phyloP scores from a whole-genome alignment of 2,113 vertebrate genomes.

The Sander vitreus region DNA sequence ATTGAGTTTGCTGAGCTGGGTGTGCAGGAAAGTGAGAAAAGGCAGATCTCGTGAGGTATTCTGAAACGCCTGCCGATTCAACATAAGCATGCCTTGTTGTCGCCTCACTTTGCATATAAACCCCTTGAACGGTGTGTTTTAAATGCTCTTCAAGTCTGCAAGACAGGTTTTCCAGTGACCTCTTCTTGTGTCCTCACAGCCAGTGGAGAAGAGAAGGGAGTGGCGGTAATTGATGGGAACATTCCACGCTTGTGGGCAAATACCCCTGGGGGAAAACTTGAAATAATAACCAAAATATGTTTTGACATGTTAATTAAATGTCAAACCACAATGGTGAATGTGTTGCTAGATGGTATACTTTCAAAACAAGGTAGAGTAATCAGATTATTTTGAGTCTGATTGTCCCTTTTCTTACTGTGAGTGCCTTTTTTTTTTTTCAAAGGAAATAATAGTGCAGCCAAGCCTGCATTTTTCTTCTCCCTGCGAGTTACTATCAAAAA shows the following conservation, averaged over 20 bases:
- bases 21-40: conserved; percentile 10
- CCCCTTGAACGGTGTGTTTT: conserved; percentile 9
- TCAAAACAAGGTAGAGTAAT: conserved; percentile 63
- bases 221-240: conserved; percentile 61
- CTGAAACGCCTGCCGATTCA: conserved; percentile 19
- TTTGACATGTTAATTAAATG: conserved; percentile 78
- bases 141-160: conserved; percentile 13
- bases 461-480: conserved; percentile 70
- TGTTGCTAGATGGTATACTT: conserved; percentile 55
- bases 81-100: conserved; percentile 33
- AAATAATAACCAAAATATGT: conserved; percentile 74
- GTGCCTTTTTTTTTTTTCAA: conserved; percentile 35
- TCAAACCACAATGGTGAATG: conserved; percentile 66
- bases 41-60: conserved; percentile 24
- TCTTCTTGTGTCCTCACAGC: conserved; percentile 48
- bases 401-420: conserved; percentile 34
- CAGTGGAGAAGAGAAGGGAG: conserved; percentile 42
- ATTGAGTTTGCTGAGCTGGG: conserved; percentile 36
- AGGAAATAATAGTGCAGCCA: conserved; percentile 68
- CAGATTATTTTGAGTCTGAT: conserved; percentile 50
- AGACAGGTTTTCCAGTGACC: conserved; percentile 48
- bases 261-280: conserved; percentile 43
- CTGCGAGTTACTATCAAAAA: conserved; percentile 73
- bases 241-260: conserved; percentile 67
- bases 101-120: conserved; percentile 41